Conservation (phyloP, 2,797 vertebrate species). For the Amblyopsis hoosieri region DNA sequence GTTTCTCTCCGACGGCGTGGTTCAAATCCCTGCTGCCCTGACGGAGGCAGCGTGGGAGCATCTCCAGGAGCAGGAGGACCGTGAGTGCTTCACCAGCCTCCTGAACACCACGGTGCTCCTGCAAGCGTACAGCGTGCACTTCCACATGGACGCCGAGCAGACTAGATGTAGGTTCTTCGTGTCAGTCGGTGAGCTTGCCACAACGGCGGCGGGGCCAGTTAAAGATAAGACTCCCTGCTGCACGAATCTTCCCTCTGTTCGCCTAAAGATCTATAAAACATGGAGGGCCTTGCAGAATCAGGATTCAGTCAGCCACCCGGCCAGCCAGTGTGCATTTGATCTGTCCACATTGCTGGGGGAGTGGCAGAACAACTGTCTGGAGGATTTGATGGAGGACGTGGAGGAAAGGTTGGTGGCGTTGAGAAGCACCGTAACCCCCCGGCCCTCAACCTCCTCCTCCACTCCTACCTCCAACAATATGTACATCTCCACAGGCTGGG, state of each 20-base stretch:
- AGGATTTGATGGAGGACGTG: constrained; percentile 43
- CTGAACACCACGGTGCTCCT: constrained; percentile 51
- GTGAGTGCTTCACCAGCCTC: constrained; percentile 54
- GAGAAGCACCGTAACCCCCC: not conserved
- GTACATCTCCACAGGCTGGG: constrained; percentile 40
- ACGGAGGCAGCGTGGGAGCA: constrained; percentile 56
- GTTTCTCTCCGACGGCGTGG: constrained; percentile 62
- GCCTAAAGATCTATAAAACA: constrained; percentile 40
- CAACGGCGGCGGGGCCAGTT: constrained; percentile 13
- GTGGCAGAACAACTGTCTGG: constrained; percentile 55
- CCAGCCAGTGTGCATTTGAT: constrained; percentile 32
- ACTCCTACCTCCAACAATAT: not conserved
- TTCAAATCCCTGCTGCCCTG: constrained; percentile 65
- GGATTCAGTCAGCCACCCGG: constrained; percentile 32
- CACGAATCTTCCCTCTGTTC: constrained; percentile 44
- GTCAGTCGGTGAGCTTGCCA: constrained; percentile 41
- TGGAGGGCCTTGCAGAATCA: constrained; percentile 43
- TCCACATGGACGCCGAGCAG: constrained; percentile 46
- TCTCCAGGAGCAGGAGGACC: constrained; percentile 62
- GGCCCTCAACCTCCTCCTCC: constrained; percentile 36
- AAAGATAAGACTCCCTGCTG: constrained; percentile 42
- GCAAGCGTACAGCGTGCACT: constrained; percentile 45
- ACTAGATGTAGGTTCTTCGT: constrained; percentile 56
- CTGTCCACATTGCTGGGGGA: constrained; percentile 58
- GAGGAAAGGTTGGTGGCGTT: constrained; percentile 15